Conservation (phyloP, 1,140 invertebrate genomes). For the Helicoverpa armigera region DNA sequence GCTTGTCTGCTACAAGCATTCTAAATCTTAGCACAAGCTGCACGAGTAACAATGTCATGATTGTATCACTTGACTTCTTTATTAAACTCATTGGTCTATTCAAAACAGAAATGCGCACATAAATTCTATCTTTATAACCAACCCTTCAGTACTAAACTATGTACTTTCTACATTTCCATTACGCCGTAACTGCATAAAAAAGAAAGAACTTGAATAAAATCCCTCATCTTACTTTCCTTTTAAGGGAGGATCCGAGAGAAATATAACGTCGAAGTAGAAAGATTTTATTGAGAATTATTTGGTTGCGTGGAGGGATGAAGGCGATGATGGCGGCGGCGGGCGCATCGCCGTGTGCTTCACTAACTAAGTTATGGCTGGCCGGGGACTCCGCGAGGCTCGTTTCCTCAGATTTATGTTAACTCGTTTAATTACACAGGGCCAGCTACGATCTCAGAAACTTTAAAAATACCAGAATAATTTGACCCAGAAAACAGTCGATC, state of each 20-base stretch:
- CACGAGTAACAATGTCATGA: not conserved
- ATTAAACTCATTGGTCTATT: not conserved
- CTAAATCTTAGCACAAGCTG: slow-evolving; percentile 34
- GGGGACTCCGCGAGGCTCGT: slow-evolving; percentile 60
- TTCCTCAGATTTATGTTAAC: slow-evolving; percentile 70
- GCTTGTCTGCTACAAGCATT: slow-evolving; percentile 39
- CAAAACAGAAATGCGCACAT: not conserved
- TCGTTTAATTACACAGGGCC: slow-evolving; percentile 64
- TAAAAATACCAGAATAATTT: slow-evolving; percentile 33
- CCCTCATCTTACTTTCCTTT: slow-evolving; percentile 32
- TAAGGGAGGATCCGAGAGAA: slow-evolving; percentile 29
- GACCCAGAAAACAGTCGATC: slow-evolving; percentile 37
- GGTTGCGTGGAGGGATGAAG: slow-evolving; percentile 45
- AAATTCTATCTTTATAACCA: slow-evolving; percentile 5
- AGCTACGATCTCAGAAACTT: slow-evolving; percentile 44
- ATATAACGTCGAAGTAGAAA: slow-evolving; percentile 44
- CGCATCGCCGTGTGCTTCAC: slow-evolving; percentile 40
- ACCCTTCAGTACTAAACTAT: slow-evolving; percentile 8
- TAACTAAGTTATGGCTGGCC: slow-evolving; percentile 67
- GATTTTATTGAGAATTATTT: slow-evolving; percentile 46
- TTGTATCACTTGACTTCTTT: slow-evolving; percentile 2
- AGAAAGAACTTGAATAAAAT: slow-evolving; percentile 39
- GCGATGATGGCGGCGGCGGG: slow-evolving; percentile 30
- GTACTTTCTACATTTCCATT: slow-evolving; percentile 26
- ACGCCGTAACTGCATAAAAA: slow-evolving; percentile 14